Conservation (phyloP, 1,140 invertebrate species). For the Drosophila grimshawi region DNA sequence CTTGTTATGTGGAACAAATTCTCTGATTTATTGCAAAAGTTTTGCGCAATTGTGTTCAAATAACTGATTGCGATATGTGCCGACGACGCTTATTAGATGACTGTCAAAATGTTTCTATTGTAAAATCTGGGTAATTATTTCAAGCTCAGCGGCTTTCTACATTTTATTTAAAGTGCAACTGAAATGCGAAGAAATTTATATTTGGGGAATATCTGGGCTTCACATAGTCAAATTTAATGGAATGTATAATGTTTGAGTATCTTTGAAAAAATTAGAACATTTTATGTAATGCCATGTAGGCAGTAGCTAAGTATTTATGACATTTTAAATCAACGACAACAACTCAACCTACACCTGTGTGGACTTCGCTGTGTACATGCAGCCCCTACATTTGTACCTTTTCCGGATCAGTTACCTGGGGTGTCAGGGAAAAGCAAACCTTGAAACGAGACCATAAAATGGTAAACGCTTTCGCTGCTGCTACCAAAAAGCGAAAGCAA, state of each 20-base stretch:
- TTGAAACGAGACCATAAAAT: constrained; percentile 77
- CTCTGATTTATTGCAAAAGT: constrained; percentile 53
- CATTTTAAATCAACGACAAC: constrained; percentile 67
- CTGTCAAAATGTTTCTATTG: constrained; percentile 10
- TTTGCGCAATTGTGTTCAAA: constrained; percentile 31
- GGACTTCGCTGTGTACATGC: too few species aligned
- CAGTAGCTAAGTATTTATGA: constrained; percentile 57
- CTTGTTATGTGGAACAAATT: constrained; percentile 65
- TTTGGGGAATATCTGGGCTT: too few species aligned
- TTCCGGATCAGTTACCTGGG: not conserved
- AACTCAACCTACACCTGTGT: not conserved
- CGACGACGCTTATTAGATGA: constrained; percentile 8
- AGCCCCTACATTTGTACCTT: constrained; percentile 6
- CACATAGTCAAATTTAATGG: not conserved
- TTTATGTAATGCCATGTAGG: constrained; percentile 18
- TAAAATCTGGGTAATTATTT: constrained; percentile 12
- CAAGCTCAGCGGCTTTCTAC: not conserved
- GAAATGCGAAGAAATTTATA: not conserved
- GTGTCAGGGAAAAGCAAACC: constrained; percentile 32
- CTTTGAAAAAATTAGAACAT: constrained; percentile 4
- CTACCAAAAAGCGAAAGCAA: constrained; percentile 55
- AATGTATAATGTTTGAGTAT: constrained; percentile 44
- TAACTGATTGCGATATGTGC: constrained; percentile 36
- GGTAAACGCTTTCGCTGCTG: constrained; percentile 48
- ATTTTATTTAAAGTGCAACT: not conserved